Base-by-base conservation (phyloP, 2,797 vertebrate species). In the Parambassis ranga region DNA sequence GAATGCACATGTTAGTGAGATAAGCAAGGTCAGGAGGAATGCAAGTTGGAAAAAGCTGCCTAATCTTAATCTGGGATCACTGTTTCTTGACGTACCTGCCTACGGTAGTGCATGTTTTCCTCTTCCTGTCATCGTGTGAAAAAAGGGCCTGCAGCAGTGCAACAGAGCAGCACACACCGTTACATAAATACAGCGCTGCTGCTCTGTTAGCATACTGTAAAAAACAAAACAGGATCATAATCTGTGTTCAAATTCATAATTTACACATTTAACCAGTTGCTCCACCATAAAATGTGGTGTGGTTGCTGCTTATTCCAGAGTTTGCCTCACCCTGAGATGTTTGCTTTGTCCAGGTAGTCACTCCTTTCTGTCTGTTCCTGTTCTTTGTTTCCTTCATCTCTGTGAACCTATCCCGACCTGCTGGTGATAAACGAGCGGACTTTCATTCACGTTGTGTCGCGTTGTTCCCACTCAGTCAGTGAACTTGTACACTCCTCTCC, bases 51-150 rank as follows among this genome's bases (percentile, higher is more conserved):
- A 65, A 70, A 65, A 13, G 36, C 68, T 75, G 52, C 32, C 42
- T 76, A 77, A 87, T 87, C 80, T 80, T 62, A 67, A 85, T 78
- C 65, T 44, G 65, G 59, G 60, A 87, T 89, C 83, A 35, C n/a
- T 36, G 18, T 61, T 6, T 78, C 20, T 75, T 16, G n/a, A 72
- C 64, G 47, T 41, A 41, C 61, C 60, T 26, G n/a, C n/a, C n/a
- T n/a, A n/a, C n/a, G n/a, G n/a, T n/a, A 3, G 24, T 1, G 5
- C 19, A 5, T 28, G 50, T 68, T 81, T 68, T 65, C 31, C 20
- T 62, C 36, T 65, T 79, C 26, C 68, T 67, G 55, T 75, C 57
- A 42, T 58, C 32, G 2, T 36, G 42, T 74, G 43, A 57, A 24
- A 79, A 56, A 53, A 38, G 24, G 4, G 38, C 36, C 14, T 26